A percentile compares a stretch with the other conserved stretches of the same genome.
These are phyloP conservation scores for Aphis craccivora DNA, from an alignment of 1,140 invertebrate genomes.

Conservation along the genomic window DNA sequence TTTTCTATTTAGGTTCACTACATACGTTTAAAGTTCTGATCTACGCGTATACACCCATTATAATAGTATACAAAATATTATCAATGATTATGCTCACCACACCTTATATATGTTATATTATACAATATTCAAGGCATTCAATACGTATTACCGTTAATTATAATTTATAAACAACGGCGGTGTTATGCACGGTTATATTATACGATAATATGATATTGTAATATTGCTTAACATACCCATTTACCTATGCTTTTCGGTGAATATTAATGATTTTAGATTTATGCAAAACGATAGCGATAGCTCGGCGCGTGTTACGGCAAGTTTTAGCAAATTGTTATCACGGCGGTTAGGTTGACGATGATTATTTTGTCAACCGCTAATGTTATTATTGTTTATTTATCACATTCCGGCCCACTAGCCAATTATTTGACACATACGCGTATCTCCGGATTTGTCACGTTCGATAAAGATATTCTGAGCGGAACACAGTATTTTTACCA, in stretches of 20 bases:
- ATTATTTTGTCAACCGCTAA: not conserved
- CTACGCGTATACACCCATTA: not conserved
- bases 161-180: not conserved
- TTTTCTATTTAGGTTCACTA: not conserved
- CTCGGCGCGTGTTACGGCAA: not conserved
- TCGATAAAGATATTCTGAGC: not conserved
- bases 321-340: not conserved
- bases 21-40: not conserved
- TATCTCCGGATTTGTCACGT: not conserved
- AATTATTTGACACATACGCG: not conserved
- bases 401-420: not conserved
- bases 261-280: slow-evolving; percentile 14
- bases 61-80: not conserved
- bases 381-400: not conserved
- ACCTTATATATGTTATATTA: not conserved
- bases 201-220: not conserved
- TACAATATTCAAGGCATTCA: not conserved
- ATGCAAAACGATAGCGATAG: not conserved
- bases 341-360: not conserved
- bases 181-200: not conserved
- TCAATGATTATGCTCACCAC: not conserved
- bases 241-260: not conserved
- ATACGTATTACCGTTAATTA: not conserved
- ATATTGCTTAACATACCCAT: not conserved
- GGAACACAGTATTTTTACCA: not conserved